phyloP scores from a whole-genome alignment of 1,140 invertebrate species.

The Hydropsyche tenuis region DNA sequence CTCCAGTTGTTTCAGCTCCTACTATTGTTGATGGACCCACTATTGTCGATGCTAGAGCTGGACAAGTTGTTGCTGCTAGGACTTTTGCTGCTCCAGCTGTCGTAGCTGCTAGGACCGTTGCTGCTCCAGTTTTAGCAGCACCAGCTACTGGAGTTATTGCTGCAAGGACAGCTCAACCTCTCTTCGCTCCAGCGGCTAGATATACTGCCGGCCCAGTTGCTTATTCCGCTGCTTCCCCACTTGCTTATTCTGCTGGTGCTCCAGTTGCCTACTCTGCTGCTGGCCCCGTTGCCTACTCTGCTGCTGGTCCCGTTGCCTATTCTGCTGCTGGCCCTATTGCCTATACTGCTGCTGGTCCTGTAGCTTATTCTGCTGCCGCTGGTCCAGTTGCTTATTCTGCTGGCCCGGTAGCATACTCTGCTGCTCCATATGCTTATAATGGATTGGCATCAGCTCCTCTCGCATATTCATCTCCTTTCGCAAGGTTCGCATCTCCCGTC shows the following conservation, averaged over 20 bases:
- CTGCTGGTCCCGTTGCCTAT: conserved; percentile 32
- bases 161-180: conserved; percentile 5
- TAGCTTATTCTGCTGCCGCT: conserved; percentile 38
- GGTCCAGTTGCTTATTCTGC: conserved; percentile 1
- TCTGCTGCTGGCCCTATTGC: conserved; percentile 22
- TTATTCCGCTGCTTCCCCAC: neutral
- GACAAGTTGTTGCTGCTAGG: neutral
- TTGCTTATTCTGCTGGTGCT: conserved; percentile 37
- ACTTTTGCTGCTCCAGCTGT: conserved; percentile 7
- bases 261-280: conserved; percentile 39
- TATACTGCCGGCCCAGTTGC: conserved; percentile 10
- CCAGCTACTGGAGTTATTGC: conserved; percentile 13
- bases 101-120: conserved; percentile 16
- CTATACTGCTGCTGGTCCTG: conserved; percentile 12
- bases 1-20: neutral
- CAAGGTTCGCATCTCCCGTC: conserved; percentile 28
- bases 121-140: neutral
- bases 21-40: neutral
- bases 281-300: conserved; percentile 38
- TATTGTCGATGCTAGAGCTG: conserved; percentile 18
- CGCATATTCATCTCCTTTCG: conserved; percentile 35
- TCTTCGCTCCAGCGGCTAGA: conserved; percentile 12
- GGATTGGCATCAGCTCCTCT: conserved; percentile 20
- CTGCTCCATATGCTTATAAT: neutral
- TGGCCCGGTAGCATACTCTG: neutral